Conservation (phyloP, 2,113 vertebrate species). For the Anser cygnoides region DNA sequence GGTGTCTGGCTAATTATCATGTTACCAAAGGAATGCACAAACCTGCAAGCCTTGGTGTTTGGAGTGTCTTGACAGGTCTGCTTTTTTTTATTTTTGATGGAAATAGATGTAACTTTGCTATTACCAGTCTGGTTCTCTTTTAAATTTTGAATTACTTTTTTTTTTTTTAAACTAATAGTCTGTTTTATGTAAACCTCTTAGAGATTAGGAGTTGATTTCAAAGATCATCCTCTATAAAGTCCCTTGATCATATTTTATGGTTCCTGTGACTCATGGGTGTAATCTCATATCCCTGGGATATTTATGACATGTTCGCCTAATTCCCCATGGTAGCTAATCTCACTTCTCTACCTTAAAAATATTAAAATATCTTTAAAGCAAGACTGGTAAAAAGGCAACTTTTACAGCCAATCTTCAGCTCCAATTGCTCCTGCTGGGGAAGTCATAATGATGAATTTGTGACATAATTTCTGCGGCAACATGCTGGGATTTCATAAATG, state of each 20-base stretch:
- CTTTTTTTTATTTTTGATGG: background rate
- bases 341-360: constrained; percentile 18
- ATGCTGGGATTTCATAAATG: constrained; percentile 75
- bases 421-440: constrained; percentile 69
- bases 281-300: constrained; percentile 55
- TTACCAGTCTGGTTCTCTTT: background rate
- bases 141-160: background rate
- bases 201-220: constrained; percentile 59
- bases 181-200: background rate
- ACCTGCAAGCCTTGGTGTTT: background rate
- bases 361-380: constrained; percentile 45
- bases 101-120: background rate
- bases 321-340: constrained; percentile 24
- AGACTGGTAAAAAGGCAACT: constrained; percentile 55
- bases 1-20: constrained; percentile 5
- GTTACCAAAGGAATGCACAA: constrained; percentile 11
- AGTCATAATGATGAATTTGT: constrained; percentile 70
- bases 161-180: background rate
- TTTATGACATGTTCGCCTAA: constrained; percentile 30
- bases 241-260: constrained; percentile 61
- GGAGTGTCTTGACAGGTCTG: background rate
- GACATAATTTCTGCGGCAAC: constrained; percentile 66
- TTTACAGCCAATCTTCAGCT: constrained; percentile 34
- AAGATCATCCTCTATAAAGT: constrained; percentile 55
- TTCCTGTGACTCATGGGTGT: background rate